Base-by-base conservation (phyloP, 1,140 invertebrate species). In the Lithobius niger region DNA sequence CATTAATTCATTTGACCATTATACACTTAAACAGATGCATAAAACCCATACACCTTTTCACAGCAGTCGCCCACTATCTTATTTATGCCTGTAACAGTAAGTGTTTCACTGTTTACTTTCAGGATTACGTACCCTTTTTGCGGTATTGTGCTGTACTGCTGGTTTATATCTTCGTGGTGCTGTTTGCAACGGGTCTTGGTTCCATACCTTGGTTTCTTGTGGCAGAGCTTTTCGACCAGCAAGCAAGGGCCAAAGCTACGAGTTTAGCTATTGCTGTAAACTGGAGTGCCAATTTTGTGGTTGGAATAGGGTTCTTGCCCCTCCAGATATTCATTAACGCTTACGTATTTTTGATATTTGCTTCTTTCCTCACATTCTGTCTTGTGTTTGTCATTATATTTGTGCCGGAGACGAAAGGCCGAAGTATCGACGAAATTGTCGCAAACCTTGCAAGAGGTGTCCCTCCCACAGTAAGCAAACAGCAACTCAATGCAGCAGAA, bases 131-230 rank as follows among this genome's bases (percentile, higher is more conserved):
- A 45, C 6, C 4, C 6, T 45, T 16, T 16, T 3, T 45, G 4
- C 22, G 16, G 4, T 45, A 45, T 45, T 4, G 16, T 19, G 4
- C 16, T 19, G 22, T 45, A 6, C 3, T 45, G 6, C 18, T 4
- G 43, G 43, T 45, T 3, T 45, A 18, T 21, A 13, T 26, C 13
- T 50, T 27, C 25, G 19, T 50, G 10, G 27, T 50, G 16, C 16
- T 50, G 24, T 50, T 85, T 61, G 82, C 83, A 0, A 77, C 77
- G 24, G 84, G 84, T 2, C 83, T 83, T 19, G 88, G 90, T 53
- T 90, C 89, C 3, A 95, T 96, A 59, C 91, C 92, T 1, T 95
- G 91, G 91, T 89, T 97, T 74, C 78, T 94, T 50, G 89, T 93
- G 0, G 78, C 82, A 1, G 89, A 93, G 69, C 67, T 93, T 28